Base-by-base conservation (phyloP, 2,888 invertebrate species). In the Tribolium freemani region DNA sequence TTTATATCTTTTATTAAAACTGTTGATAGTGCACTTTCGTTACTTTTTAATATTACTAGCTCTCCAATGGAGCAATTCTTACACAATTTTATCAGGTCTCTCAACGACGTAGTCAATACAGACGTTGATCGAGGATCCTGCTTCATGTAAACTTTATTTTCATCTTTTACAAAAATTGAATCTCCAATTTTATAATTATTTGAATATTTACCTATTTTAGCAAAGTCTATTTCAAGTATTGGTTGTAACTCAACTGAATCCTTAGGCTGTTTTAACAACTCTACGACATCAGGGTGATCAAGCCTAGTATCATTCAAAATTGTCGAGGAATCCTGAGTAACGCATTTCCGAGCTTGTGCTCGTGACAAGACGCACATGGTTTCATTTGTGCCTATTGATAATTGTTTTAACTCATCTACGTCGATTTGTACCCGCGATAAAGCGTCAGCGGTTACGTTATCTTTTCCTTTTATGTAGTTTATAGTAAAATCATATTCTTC, bases 341-440 rank as follows among this genome's bases (percentile, higher is more conserved):
- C 10, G n/a, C 16, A 8, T 48, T 48, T 48, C 13, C 13, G 10
- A 13, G 48, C 10, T 11, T 48, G 48, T 13, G 48, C 10, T 5
- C 16, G 48, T 4, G 48, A 13, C 16, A 48, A n/a, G 8, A 48
- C 48, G 16, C 3, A 48, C 48, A 48, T 13, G 16, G 11, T 48
- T 13, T 4, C 13, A 48, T 11, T 11, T 48, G 11, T 16, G 10
- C 13, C 11, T 11, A 4, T 48, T 5, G 13, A 48, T 11, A 16
- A 48, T 48, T 48, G 11, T 16, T 48, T 48, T 10, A 48, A 48
- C 11, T 53, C 21, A 20, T 20, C 8, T 76, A 78, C 67, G 78
- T 48, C 53, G 31, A n/a, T 31, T 51, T 16, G 38, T 64, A 38
- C 38, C 8, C 51, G 16, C 56, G 30, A 48, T 16, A 48, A 48